phyloP scores from a whole-genome alignment of 2,113 vertebrate genomes.

The Monopterus albus region DNA sequence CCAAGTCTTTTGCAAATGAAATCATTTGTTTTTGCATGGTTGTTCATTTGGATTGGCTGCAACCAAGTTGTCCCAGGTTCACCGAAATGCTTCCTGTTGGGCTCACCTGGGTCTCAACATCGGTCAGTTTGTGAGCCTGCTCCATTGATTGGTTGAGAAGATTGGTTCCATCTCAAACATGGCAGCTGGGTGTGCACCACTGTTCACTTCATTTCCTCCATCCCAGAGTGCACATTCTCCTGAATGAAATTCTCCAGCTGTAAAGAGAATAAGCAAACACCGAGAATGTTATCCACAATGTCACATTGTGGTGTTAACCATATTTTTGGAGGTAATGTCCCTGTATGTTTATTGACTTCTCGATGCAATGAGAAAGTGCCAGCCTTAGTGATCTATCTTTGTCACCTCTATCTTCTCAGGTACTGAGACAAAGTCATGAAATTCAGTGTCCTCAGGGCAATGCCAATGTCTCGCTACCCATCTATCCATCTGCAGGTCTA shows the following conservation, averaged over 20 bases:
- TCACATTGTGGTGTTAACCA: no score
- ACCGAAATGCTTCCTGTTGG: not conserved
- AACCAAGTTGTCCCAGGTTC: not conserved
- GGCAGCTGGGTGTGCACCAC: conserved; percentile 78
- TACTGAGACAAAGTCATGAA: conserved; percentile 19
- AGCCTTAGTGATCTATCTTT: not conserved
- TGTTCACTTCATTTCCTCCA: conserved; percentile 76
- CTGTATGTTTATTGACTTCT: conserved; percentile 1
- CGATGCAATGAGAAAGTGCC: conserved; percentile 23
- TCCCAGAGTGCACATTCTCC: conserved; percentile 78
- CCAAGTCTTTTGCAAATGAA: conserved; percentile 19
- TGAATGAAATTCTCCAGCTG: conserved; percentile 85
- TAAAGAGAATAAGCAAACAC: conserved; percentile 9
- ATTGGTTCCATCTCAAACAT: conserved; percentile 84
- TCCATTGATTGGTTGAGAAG: conserved; percentile 84
- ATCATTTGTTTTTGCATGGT: conserved; percentile 32
- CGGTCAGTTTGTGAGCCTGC: conserved; percentile 83
- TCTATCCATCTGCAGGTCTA: conserved; percentile 18
- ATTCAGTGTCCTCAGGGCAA: not conserved
- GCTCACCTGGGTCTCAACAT: conserved; percentile 84
- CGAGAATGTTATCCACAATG: conserved; percentile 14
- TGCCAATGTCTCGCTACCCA: conserved; percentile 14
- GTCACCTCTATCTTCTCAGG: conserved; percentile 23
- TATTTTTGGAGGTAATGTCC: not conserved
- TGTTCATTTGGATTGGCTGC: conserved; percentile 36